Base-by-base conservation (phyloP, 35 echinoderm and acorn worm genomes). In the Ophioderma brevispina region DNA sequence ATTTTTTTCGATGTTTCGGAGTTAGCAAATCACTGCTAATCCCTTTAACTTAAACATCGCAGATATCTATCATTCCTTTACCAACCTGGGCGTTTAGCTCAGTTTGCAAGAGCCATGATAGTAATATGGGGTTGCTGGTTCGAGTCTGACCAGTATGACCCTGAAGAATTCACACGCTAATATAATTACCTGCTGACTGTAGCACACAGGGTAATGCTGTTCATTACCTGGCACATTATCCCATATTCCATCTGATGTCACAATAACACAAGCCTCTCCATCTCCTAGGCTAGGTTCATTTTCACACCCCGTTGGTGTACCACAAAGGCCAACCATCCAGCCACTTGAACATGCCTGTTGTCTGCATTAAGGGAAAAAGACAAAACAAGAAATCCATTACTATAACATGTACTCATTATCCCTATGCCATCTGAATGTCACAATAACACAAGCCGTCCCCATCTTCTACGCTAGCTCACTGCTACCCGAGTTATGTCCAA, bases 221-320 rank as follows among this genome's bases (percentile, higher is more conserved):
- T 59, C 78, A 25, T 39, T 37, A 84, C 94, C 91, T n/a, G 32
- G 8, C 0, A 75, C 78, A 79, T 91, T 79, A 63, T 88, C 84
- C 94, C 94, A 95, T 25, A 25, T 32, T 32, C 84, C 94, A 80
- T 84, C 41, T 1, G 77, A 37, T 18, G 79, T 95, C 50, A 92
- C 21, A 18, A 80, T 76, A 0, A 92, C 94, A 78, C 94, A 95
- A 18, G 84, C 89, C 32, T 91, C 94, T 35, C 84, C 84, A 19
- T n/a, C 38, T 1, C 63, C 78, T 37, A 56, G 31, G 32, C 89
- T 95, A n/a, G 94, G 94, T 75, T 95, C 89, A 78, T 81, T 40
- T 17, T 77, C 35, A 13, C 82, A n/a, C 89, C 94, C 94, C 91
- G 79, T 91, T 92, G 21, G 89, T 95, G 80, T 92, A 95, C 78